phyloP scores from a whole-genome alignment of 2,888 invertebrate genomes.

The Agriopis aurantiaria region DNA sequence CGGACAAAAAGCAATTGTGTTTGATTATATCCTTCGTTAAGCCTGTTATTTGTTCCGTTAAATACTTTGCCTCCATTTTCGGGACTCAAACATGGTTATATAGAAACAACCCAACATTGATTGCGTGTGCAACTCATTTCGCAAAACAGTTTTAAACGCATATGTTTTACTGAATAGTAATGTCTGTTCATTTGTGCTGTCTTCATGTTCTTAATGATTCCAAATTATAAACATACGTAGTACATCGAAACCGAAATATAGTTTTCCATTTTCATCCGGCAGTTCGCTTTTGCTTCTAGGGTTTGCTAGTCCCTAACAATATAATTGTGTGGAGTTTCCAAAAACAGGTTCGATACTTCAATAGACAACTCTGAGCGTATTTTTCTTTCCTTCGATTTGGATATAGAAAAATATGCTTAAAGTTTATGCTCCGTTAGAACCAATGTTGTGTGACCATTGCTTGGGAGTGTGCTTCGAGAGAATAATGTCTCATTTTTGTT shows the following conservation, averaged over 20 bases:
- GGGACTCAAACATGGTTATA: not conserved
- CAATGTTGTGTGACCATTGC: constrained; percentile 29
- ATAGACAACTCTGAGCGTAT: constrained; percentile 24
- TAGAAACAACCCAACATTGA: not conserved
- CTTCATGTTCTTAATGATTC: constrained; percentile 45
- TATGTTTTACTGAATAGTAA: constrained; percentile 38
- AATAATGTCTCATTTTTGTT: constrained; percentile 16
- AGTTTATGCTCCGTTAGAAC: constrained; percentile 25
- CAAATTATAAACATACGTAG: constrained; percentile 20
- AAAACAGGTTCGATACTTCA: constrained; percentile 25
- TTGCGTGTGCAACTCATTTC: not conserved
- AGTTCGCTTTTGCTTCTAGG: constrained; percentile 36
- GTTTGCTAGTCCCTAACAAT: constrained; percentile 38
- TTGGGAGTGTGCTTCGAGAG: constrained; percentile 23
- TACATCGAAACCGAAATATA: not conserved
- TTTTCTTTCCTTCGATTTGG: constrained; percentile 6
- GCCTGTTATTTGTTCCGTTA: too few relatives aligned
- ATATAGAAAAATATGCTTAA: constrained; percentile 28
- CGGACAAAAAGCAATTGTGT: too few relatives aligned
- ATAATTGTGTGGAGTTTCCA: constrained; percentile 32
- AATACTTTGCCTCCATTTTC: not conserved
- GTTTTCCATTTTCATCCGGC: constrained; percentile 20
- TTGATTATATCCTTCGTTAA: too few relatives aligned
- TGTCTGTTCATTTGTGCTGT: constrained; percentile 44
- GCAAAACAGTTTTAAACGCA: not conserved